Conservation (phyloP, 2,113 vertebrate species). For the Varanus komodoensis region DNA sequence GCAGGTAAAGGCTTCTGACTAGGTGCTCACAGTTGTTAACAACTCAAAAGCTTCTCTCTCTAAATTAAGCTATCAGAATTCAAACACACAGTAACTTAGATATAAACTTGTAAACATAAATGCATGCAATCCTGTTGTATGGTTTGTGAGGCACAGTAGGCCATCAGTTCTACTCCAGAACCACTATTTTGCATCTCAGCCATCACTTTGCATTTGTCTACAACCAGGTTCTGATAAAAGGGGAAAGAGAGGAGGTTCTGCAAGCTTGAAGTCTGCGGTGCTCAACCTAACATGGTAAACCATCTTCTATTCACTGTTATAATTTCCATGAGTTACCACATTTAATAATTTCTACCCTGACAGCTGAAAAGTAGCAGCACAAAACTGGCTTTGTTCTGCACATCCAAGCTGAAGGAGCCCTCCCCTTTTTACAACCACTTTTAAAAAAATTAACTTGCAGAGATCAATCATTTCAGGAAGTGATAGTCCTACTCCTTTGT, state of each 20-base stretch:
- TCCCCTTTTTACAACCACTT: neutral
- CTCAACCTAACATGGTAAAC: neutral
- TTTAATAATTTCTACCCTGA: neutral
- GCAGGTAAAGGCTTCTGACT: neutral
- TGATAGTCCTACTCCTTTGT: neutral
- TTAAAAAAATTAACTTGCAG: neutral
- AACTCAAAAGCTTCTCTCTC: neutral
- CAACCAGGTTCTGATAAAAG: neutral
- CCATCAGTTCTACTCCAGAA: neutral
- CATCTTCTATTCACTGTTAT: neutral
- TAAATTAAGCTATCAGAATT: neutral
- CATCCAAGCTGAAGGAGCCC: neutral
- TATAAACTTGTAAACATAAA: neutral
- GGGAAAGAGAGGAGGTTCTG: neutral
- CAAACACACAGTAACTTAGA: neutral
- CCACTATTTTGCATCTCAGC: neutral
- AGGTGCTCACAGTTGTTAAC: neutral
- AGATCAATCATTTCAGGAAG: neutral
- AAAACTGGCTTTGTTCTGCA: neutral
- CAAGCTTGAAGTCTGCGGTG: neutral
- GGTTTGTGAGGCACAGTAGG: neutral
- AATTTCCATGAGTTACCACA: neutral
- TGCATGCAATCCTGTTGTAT: neutral
- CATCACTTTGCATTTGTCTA: neutral
- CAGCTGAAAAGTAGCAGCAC: slow-evolving; percentile 11